Evolutionary conservation across 2,888 invertebrate genomes (phyloP).

Genomic region (Ennomos erosarius): DNA sequence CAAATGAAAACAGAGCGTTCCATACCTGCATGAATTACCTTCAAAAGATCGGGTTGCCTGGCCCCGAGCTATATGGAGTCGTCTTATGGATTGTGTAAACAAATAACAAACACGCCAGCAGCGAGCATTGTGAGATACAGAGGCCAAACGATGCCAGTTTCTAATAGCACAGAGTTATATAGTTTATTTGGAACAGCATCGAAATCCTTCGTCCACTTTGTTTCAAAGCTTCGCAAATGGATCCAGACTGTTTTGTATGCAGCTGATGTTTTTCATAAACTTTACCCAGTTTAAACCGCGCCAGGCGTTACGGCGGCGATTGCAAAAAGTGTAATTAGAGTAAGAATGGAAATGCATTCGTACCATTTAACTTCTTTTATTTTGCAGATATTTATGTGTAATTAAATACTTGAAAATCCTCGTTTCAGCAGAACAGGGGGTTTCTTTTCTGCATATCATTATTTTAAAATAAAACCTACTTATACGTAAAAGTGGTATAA

Average conservation of each 20-base stretch:
- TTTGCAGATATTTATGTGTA: slow-evolving; percentile 57
- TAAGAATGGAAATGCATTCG: slow-evolving; percentile 67
- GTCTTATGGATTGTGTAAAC: slow-evolving; percentile 30
- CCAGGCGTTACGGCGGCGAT: slow-evolving; percentile 49
- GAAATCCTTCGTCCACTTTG: slow-evolving; percentile 46
- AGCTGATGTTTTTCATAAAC: slow-evolving; percentile 73
- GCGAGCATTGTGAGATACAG: slow-evolving; percentile 23
- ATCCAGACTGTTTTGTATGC: slow-evolving; percentile 72
- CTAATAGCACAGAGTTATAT: slow-evolving; percentile 50
- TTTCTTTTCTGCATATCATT: slow-evolving; percentile 2
- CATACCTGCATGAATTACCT: too few species aligned
- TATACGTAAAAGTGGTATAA: too few species aligned
- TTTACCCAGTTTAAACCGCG: slow-evolving; percentile 58
- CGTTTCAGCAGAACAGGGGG: slow-evolving; percentile 24
- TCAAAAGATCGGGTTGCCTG: neutral
- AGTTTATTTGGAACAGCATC: slow-evolving; percentile 47
- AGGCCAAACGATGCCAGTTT: slow-evolving; percentile 51
- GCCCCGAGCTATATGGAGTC: slow-evolving; percentile 4
- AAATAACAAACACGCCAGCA: slow-evolving; percentile 34
- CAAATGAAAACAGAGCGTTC: too few species aligned
- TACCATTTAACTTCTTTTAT: slow-evolving; percentile 57
- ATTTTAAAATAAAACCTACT: too few species aligned
- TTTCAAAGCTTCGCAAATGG: slow-evolving; percentile 62
- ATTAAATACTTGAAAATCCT: slow-evolving; percentile 61
- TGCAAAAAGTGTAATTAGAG: slow-evolving; percentile 73